These are phyloP conservation scores for Vireo griseus DNA, from an alignment of 2,797 vertebrate species.

Conservation along the genomic window DNA sequence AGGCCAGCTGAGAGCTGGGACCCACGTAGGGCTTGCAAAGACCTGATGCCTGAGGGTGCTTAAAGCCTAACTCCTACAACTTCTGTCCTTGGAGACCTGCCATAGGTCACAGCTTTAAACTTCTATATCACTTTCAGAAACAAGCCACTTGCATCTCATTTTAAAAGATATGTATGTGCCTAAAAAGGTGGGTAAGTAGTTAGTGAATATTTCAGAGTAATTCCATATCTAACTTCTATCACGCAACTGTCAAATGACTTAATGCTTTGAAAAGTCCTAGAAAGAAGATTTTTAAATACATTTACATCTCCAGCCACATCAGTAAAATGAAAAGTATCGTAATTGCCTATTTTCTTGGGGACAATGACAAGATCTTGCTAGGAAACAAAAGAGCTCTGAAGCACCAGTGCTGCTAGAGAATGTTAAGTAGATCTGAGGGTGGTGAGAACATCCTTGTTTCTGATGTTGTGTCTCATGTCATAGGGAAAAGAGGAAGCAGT, in stretches of 20 bases:
- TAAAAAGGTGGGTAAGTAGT: not conserved
- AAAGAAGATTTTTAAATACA: not conserved
- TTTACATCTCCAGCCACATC: not conserved
- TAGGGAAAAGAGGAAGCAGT: not conserved
- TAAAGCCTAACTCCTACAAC: not conserved
- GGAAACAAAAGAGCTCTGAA: not conserved
- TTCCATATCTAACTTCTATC: not conserved
- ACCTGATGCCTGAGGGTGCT: not conserved
- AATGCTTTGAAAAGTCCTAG: not conserved
- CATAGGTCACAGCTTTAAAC: not conserved
- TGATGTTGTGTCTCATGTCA: not conserved
- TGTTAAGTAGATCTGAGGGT: not conserved
- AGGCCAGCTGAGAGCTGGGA: not conserved
- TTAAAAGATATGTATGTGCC: not conserved
- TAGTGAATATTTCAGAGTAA: not conserved
- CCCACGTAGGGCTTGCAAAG: not conserved
- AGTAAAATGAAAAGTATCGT: not conserved
- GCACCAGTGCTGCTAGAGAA: not conserved
- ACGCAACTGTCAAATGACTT: not conserved
- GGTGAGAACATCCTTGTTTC: not conserved
- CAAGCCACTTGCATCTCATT: not conserved
- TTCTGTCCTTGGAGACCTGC: not conserved
- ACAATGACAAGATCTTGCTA: not conserved
- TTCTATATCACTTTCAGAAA: not conserved
- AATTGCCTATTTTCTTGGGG: not conserved